phyloP scores from a whole-genome alignment of 1,140 invertebrate species.

The Drosophila gunungcola region DNA sequence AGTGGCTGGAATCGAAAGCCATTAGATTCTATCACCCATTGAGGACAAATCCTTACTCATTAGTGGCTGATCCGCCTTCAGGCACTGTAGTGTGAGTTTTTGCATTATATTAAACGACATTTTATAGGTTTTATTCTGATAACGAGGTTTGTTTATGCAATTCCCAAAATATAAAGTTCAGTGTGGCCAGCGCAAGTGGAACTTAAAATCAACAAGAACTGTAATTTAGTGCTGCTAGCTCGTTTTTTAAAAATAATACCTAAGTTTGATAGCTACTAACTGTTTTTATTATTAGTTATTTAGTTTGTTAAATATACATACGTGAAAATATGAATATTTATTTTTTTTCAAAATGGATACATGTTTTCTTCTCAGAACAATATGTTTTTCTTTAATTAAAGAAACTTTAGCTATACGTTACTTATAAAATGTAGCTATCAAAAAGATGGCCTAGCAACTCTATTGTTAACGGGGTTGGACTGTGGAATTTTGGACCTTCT shows the following conservation, averaged over 20 bases:
- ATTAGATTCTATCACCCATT: neutral
- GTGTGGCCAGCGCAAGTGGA: conserved; percentile 6
- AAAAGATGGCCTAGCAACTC: neutral
- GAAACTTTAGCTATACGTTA: too few relatives aligned
- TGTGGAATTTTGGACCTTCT: neutral
- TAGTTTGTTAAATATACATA: too few relatives aligned
- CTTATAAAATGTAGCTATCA: neutral
- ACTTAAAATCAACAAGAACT: neutral
- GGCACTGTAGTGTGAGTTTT: conserved; percentile 70
- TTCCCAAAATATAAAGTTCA: neutral
- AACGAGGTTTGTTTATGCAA: conserved; percentile 69
- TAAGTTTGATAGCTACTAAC: too few relatives aligned
- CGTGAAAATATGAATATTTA: too few relatives aligned
- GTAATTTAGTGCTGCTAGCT: neutral
- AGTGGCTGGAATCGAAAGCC: conserved; percentile 44
- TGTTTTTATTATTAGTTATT: too few relatives aligned
- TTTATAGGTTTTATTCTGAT: conserved; percentile 19
- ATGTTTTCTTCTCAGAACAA: too few relatives aligned
- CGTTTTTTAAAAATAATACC: too few relatives aligned
- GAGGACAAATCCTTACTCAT: conserved; percentile 51
- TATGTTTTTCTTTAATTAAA: too few relatives aligned
- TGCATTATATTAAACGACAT: conserved; percentile 80
- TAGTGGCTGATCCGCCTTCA: conserved; percentile 74
- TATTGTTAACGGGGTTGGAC: neutral
- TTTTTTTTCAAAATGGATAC: too few relatives aligned